Evolutionary conservation across 2,797 vertebrate genomes (phyloP).

Genomic region (Scolopax bukidnonensis): DNA sequence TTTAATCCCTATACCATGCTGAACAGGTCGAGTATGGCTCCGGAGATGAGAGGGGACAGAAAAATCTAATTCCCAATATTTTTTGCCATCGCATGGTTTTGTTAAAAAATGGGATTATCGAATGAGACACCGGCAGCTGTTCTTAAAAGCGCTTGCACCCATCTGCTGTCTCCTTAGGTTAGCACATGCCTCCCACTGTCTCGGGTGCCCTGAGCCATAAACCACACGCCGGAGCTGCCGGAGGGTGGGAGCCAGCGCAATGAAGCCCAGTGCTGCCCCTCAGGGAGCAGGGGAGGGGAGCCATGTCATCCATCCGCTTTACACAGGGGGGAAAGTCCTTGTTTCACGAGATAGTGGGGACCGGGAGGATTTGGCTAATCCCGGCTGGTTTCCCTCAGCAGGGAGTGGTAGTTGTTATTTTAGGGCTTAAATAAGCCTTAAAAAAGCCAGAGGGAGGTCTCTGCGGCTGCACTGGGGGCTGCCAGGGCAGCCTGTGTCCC

Average conservation of each 20-base stretch:
- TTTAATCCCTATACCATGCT: background rate
- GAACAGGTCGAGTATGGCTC: slow-evolving; percentile 33
- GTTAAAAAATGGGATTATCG: slow-evolving; percentile 43
- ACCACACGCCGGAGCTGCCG: background rate
- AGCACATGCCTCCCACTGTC: background rate
- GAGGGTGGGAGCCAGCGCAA: background rate
- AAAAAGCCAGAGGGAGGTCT: background rate
- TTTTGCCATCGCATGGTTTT: background rate
- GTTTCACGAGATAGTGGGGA: background rate
- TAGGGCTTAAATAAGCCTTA: background rate
- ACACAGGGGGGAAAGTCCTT: background rate
- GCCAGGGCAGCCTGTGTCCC: background rate
- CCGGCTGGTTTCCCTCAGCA: background rate
- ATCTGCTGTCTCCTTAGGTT: slow-evolving; percentile 38
- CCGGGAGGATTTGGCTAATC: background rate
- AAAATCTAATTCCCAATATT: slow-evolving; percentile 27
- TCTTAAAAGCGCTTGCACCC: slow-evolving; percentile 27
- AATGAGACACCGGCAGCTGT: slow-evolving; percentile 51
- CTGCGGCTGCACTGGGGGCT: background rate
- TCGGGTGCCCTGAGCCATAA: background rate
- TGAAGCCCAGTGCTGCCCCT: background rate
- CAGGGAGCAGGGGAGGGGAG: background rate
- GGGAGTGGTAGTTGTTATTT: slow-evolving; percentile 51
- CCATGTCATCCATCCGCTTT: background rate
- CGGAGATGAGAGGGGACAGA: slow-evolving; percentile 10